phyloP scores from a whole-genome alignment of 2,888 invertebrate species.

The Noctua janthina region DNA sequence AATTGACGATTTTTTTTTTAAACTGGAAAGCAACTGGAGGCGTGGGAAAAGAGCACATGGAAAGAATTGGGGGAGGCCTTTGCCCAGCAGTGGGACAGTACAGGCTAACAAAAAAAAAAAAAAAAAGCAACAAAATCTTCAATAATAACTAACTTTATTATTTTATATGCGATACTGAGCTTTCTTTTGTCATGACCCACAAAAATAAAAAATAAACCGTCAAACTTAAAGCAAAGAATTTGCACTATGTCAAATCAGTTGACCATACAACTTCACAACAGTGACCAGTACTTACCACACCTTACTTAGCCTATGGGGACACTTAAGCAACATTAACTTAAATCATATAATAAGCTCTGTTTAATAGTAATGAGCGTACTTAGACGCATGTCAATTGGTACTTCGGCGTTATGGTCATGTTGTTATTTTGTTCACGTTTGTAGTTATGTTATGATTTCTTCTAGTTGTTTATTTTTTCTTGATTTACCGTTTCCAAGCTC shows the following conservation, averaged over 20 bases:
- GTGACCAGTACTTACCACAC: slow-evolving; percentile 42
- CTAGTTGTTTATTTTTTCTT: background rate
- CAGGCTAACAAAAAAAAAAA: no score
- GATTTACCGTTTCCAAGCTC: background rate
- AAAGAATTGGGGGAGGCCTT: no score
- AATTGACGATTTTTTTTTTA: no score
- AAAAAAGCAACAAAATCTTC: no score
- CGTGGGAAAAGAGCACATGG: no score
- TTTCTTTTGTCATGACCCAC: background rate
- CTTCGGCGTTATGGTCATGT: slow-evolving; percentile 39
- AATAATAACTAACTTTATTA: no score
- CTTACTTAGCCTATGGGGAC: slow-evolving; percentile 47
- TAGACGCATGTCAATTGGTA: slow-evolving; percentile 54
- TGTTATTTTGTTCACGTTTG: slow-evolving; percentile 13
- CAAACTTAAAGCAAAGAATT: background rate
- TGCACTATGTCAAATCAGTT: slow-evolving; percentile 15
- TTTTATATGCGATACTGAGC: no score
- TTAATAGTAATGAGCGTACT: slow-evolving; percentile 58
- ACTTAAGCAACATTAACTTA: slow-evolving; percentile 50
- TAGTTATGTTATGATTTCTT: slow-evolving; percentile 1
- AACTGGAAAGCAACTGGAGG: no score
- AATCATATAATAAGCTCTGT: slow-evolving; percentile 50
- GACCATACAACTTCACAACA: slow-evolving; percentile 29
- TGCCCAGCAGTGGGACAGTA: no score
- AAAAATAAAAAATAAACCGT: no score